Base-by-base conservation (phyloP, 2,113 vertebrate species). In the Panurus biarmicus region DNA sequence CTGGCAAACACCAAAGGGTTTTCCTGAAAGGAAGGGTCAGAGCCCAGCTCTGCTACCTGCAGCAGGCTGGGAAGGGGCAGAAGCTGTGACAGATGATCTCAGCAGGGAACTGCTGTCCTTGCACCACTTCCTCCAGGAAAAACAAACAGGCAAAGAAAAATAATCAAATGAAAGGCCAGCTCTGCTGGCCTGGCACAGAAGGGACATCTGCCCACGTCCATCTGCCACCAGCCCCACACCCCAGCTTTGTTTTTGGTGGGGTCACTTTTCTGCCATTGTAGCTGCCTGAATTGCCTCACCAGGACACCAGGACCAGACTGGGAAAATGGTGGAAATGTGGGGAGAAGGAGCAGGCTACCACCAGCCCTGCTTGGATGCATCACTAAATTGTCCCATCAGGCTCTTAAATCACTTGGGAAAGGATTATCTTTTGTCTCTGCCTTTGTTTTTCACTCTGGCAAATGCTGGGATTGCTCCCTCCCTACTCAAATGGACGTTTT, bases 191-290 rank as follows among this genome's bases (percentile, higher is more conserved):
- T 86, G 92, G 89, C 7, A 14, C 80, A 91, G 70, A 61, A 86
- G 77, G 89, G 94, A 96, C 96, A 96, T 96, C 96, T 96, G 96
- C 96, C 88, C 9, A 2, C 3, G 1, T 74, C 96, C 96, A 96
- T 96, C 96, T 96, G 96, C 94, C 88, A 31, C 1, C 94, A 70
- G 76, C 79, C 72, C 22, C 26, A 79, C 82, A 33, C 11, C 90
- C 67, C 1, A 0, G 25, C 35, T 93, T 95, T 96, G 94, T 93
- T 51, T 62, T 28, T 28, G 60, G 35, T 31, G 71, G 88, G 95
- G 94, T 94, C 94, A 80, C 47, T 85, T 19, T 13, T 38, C 38
- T 35, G 25, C 79, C 88, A 93, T 94, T 95, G 67, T 83, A 40
- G 14, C 40, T 40, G 40, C 40, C 40, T 42, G 85, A 85, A 86